Conservation (phyloP, 2,888 invertebrate genomes). For the Scaptomyza parva region DNA sequence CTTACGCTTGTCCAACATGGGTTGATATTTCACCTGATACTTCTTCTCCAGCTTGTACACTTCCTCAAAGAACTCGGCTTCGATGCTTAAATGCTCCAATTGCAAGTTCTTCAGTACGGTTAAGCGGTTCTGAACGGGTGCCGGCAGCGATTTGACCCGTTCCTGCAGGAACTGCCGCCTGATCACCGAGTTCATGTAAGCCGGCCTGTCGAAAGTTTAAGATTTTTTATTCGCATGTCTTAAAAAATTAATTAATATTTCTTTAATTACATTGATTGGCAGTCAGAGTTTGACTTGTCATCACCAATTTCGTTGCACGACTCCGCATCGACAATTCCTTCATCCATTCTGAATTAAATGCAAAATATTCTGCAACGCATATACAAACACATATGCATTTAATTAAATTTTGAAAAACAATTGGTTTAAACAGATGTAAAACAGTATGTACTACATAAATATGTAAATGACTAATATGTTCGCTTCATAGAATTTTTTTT, state of each 20-base stretch:
- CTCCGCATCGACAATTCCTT: slow-evolving; percentile 62
- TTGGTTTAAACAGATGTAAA: neutral
- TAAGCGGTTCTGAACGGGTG: slow-evolving; percentile 91
- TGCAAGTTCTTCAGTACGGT: slow-evolving; percentile 96
- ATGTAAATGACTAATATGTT: neutral
- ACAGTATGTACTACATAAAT: neutral
- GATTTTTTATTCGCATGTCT: neutral
- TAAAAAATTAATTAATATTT: neutral
- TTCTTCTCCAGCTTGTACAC: slow-evolving; percentile 84
- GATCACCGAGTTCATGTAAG: slow-evolving; percentile 82
- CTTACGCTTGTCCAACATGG: slow-evolving; percentile 82
- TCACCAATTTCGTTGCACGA: slow-evolving; percentile 67
- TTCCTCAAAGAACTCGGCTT: slow-evolving; percentile 97
- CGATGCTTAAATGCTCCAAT: slow-evolving; percentile 92
- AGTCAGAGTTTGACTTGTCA: slow-evolving; percentile 69
- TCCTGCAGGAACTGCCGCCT: slow-evolving; percentile 84
- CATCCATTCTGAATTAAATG: slow-evolving; percentile 66
- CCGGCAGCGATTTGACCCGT: slow-evolving; percentile 83
- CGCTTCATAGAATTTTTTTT: neutral
- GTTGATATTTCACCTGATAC: slow-evolving; percentile 83
- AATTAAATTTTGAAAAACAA: slow-evolving; percentile 2
- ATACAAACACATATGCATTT: slow-evolving; percentile 12
- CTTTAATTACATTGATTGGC: slow-evolving; percentile 66
- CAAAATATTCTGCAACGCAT: slow-evolving; percentile 30
- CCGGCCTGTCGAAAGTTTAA: slow-evolving; percentile 70